These are phyloP conservation scores for Oscheius sp. DNA, from an alignment of 2,888 invertebrate genomes.

Conservation along the genomic window DNA sequence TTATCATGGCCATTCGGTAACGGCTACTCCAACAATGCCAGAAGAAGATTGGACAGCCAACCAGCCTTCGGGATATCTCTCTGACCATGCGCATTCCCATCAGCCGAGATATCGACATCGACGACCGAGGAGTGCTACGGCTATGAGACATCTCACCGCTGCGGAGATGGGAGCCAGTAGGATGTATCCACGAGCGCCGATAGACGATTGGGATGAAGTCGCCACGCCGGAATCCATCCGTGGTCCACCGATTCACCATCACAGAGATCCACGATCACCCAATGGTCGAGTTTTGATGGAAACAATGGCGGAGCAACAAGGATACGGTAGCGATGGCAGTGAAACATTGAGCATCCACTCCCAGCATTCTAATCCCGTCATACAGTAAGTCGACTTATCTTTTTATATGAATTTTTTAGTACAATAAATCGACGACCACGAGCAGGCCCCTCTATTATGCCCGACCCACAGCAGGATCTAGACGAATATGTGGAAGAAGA, in stretches of 20 bases:
- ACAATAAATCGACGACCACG: slow-evolving; percentile 59
- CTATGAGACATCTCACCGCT: slow-evolving; percentile 60
- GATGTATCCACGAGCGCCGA: slow-evolving; percentile 36
- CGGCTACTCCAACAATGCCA: background rate
- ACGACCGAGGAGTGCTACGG: slow-evolving; percentile 61
- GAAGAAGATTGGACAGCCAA: slow-evolving; percentile 59
- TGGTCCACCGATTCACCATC: slow-evolving; percentile 5
- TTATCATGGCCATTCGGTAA: background rate
- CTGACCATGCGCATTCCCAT: slow-evolving; percentile 59
- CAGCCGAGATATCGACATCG: slow-evolving; percentile 52
- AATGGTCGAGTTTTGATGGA: slow-evolving; percentile 53
- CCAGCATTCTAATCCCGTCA: slow-evolving; percentile 67
- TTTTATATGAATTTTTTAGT: slow-evolving; percentile 30
- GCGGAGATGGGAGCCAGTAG: slow-evolving; percentile 56
- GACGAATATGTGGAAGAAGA: slow-evolving; percentile 40
- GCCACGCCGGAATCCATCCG: slow-evolving; percentile 31
- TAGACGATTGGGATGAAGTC: slow-evolving; percentile 36
- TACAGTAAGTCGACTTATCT: slow-evolving; percentile 42
- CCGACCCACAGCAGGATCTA: slow-evolving; percentile 30
- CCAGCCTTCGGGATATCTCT: slow-evolving; percentile 58
- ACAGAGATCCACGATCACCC: slow-evolving; percentile 51
- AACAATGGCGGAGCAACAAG: slow-evolving; percentile 52
- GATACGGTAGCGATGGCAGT: slow-evolving; percentile 71
- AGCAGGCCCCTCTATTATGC: slow-evolving; percentile 29
- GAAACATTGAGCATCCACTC: slow-evolving; percentile 71